Evolutionary conservation across 2,797 vertebrate species (phyloP).

Genomic region (Mormyrops boulengeri): DNA sequence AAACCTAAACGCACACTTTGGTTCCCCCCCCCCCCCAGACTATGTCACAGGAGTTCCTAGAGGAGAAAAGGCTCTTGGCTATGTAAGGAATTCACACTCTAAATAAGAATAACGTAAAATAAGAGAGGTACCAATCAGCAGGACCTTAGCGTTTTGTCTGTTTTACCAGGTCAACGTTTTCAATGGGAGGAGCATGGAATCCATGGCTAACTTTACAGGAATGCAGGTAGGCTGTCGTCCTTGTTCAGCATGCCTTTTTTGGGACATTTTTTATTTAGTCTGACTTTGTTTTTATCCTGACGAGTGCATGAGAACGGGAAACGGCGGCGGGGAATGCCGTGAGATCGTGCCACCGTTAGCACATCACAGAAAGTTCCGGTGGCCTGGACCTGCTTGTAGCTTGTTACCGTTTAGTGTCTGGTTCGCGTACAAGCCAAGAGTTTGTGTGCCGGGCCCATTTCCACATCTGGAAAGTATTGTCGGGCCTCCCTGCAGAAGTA

Average conservation of each 20-base stretch:
- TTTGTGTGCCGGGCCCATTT: slow-evolving; percentile 31
- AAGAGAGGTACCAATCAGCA: not conserved
- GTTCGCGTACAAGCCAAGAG: slow-evolving; percentile 31
- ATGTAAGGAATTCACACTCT: slow-evolving; percentile 63
- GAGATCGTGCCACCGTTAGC: not conserved
- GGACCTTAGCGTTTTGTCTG: not conserved
- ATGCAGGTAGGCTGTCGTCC: slow-evolving; percentile 68
- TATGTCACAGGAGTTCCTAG: slow-evolving; percentile 89
- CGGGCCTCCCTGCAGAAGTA: not conserved
- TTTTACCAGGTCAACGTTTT: slow-evolving; percentile 83
- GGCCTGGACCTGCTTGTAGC: slow-evolving; percentile 22
- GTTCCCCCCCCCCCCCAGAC: slow-evolving; percentile 60
- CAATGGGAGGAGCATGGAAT: slow-evolving; percentile 81
- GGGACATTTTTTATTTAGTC: not conserved
- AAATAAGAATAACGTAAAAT: not conserved
- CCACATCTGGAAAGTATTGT: slow-evolving; percentile 37
- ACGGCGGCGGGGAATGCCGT: not conserved
- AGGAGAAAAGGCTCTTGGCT: slow-evolving; percentile 84
- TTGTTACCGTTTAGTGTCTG: slow-evolving; percentile 22
- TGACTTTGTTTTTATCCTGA: not conserved
- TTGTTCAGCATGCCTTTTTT: not conserved
- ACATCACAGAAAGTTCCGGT: not conserved
- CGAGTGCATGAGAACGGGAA: not conserved
- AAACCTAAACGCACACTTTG: not conserved
- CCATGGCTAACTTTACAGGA: slow-evolving; percentile 87